Evolutionary conservation across 2,113 vertebrate genomes (phyloP).

Genomic region (Chlorodrepanis virens): DNA sequence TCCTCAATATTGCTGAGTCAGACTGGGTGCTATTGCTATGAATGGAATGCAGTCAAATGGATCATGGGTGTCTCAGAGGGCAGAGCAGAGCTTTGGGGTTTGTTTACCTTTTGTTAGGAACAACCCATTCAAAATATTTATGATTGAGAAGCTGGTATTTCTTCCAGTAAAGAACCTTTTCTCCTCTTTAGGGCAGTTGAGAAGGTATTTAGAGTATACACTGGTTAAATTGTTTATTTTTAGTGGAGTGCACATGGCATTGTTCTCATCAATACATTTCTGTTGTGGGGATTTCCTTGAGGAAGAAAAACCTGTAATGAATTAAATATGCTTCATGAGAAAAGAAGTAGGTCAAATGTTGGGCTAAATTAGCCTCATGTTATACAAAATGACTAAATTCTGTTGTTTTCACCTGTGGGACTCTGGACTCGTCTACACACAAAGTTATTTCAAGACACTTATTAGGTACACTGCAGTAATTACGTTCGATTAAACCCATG

Average conservation of each 20-base stretch:
- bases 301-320: background rate
- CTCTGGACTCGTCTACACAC: background rate
- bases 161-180: background rate
- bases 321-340: constrained; percentile 1
- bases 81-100: background rate
- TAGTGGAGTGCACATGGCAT: background rate
- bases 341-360: constrained; percentile 1
- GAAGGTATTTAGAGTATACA: background rate
- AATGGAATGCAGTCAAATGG: background rate
- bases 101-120: background rate
- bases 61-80: background rate
- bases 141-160: background rate
- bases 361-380: background rate
- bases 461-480: background rate
- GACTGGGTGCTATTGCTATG: background rate
- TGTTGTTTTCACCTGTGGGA: background rate
- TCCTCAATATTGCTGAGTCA: background rate
- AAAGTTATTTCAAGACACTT: background rate
- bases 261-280: background rate
- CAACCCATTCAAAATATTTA: background rate
- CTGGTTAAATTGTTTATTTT: background rate
- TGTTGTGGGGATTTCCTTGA: background rate
- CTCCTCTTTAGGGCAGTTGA: background rate
- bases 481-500: background rate
- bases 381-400: background rate